These are phyloP conservation scores for Panthera uncia DNA, from an alignment of 2,113 vertebrate species.

Conservation along the genomic window DNA sequence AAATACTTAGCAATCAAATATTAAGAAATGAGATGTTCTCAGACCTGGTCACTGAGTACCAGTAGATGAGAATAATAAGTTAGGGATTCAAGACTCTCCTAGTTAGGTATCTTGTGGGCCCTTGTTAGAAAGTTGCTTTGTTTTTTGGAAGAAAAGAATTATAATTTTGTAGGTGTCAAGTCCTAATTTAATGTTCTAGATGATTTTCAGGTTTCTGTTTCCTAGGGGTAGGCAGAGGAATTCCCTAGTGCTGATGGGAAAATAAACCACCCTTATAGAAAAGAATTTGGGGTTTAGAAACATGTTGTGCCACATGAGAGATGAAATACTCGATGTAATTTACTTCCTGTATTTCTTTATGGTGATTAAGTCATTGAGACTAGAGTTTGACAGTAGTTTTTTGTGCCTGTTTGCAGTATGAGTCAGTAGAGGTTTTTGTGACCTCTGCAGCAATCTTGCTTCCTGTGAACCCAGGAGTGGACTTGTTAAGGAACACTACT, in stretches of 20 bases:
- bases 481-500: neutral
- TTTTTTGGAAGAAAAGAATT: slow-evolving; percentile 12
- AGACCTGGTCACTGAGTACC: neutral
- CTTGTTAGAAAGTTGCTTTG: neutral
- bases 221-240: neutral
- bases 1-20: neutral
- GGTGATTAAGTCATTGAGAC: neutral
- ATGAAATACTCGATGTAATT: slow-evolving; percentile 27
- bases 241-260: neutral
- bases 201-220: slow-evolving; percentile 44
- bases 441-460: neutral
- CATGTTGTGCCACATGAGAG: neutral
- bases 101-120: neutral
- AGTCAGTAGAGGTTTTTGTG: neutral
- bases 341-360: neutral
- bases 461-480: neutral
- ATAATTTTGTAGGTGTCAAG: neutral
- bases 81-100: neutral
- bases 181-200: slow-evolving; percentile 7
- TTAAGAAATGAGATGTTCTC: slow-evolving; percentile 15
- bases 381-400: neutral
- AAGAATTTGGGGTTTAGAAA: slow-evolving; percentile 11
- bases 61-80: neutral
- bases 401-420: slow-evolving; percentile 10
- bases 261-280: neutral